phyloP scores from a whole-genome alignment of 2,888 invertebrate species.

The Unio delphinus region DNA sequence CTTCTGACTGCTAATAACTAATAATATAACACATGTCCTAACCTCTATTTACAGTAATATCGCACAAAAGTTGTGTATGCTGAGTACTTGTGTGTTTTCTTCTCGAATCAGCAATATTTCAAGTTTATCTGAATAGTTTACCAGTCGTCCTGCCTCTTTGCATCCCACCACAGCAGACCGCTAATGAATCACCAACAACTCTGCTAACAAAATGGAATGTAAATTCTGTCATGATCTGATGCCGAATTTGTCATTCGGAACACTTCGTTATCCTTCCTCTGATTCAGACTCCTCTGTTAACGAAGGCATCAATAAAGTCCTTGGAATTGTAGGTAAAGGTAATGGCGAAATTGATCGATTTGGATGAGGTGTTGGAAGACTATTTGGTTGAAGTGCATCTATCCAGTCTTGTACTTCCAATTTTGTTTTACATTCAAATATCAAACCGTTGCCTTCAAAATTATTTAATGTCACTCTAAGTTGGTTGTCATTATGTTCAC shows the following conservation, averaged over 20 bases:
- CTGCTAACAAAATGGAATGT: background rate
- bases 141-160: too few species aligned
- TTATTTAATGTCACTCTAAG: slow-evolving; percentile 48
- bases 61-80: too few species aligned
- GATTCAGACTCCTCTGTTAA: slow-evolving; percentile 34
- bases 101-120: too few species aligned
- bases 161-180: too few species aligned
- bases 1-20: too few species aligned
- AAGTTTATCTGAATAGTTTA: too few species aligned
- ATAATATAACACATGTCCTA: too few species aligned
- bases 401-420: slow-evolving; percentile 42
- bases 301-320: slow-evolving; percentile 52
- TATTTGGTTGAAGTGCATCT: slow-evolving; percentile 37
- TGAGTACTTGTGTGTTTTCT: too few species aligned
- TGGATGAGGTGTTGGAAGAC: slow-evolving; percentile 33
- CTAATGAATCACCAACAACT: too few species aligned
- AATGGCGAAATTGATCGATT: slow-evolving; percentile 42
- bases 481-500: slow-evolving; percentile 28
- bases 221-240: too few species aligned
- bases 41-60: too few species aligned
- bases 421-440: slow-evolving; percentile 35
- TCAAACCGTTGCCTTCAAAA: slow-evolving; percentile 49
- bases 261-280: background rate
- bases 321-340: slow-evolving; percentile 46
- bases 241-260: background rate